Base-by-base conservation (phyloP, 1,140 invertebrate species). In the Calliopsis andreniformis region DNA sequence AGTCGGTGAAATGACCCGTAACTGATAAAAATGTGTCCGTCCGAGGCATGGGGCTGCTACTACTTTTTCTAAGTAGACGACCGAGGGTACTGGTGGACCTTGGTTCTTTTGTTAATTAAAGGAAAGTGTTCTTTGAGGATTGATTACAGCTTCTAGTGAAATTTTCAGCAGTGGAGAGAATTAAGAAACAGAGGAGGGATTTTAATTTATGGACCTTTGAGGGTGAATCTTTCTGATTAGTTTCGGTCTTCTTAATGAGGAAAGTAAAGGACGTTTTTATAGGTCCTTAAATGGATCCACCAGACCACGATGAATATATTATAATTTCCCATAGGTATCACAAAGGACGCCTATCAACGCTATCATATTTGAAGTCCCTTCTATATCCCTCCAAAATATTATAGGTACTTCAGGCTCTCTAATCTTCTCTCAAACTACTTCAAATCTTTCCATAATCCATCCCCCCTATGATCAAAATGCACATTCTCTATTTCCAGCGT, bases 21-120 rank as follows among this genome's bases (percentile, higher is more conserved):
- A 73, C 70, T 66, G 61, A 73, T 73, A 73, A 73, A 73, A 73
- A 53, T 73, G 61, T 66, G 62, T 66, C 70, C 62, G 58, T 43
- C 58, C 16, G 28, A 3, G 16, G 51, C 49, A 56, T 56, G 35
- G 56, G 39, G n/a, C 23, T n/a, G 30, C 23, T 16, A 10, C n/a
- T 25, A 18, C 23, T 39, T n/a, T 32, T 55, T 30, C 25, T 35
- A 14, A 23, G 16, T 30, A 32, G 23, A 8, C 35, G 51, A 42
- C 18, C 47, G 14, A 7, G 28, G 8, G 3, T 12, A 6, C n/a
- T 23, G 16, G 18, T 2, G 20, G 28, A 14, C 0, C 18, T 6
- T 16, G 49, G 28, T 35, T 66, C 30, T 66, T 64, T 55, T 23
- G 12, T 43, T 73, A 73, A 73, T 73, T 73, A 63, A 51, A 32